A percentile compares a stretch with the other conserved stretches of the same genome.
Conservation (phyloP, 2,888 invertebrate genomes). For the Pyrrhosoma nymphula region DNA sequence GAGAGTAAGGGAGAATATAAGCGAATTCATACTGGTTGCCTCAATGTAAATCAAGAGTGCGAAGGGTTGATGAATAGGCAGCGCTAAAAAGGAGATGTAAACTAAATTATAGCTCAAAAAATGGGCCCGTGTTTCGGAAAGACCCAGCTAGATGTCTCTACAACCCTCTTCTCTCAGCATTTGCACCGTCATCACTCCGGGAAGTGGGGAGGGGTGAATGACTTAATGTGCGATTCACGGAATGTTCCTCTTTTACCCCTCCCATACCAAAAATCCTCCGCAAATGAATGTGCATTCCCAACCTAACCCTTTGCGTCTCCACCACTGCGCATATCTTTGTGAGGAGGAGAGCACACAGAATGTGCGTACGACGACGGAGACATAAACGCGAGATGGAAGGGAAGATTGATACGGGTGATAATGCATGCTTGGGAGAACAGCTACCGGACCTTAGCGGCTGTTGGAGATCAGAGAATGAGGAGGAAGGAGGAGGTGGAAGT, state of each 20-base stretch:
- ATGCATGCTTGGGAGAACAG: conserved; percentile 34
- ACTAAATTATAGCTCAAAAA: conserved; percentile 37
- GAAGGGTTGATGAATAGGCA: neutral
- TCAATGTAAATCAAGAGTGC: neutral
- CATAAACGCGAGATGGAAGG: conserved; percentile 2
- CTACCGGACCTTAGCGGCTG: conserved; percentile 25
- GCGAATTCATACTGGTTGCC: neutral
- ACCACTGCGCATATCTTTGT: neutral
- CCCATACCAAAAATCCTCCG: neutral
- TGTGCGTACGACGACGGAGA: neutral
- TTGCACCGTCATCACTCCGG: neutral
- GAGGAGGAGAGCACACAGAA: neutral
- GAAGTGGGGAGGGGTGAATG: neutral
- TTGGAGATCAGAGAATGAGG: neutral
- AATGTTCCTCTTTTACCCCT: neutral
- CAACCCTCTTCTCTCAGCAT: neutral
- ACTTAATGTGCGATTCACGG: conserved; percentile 31
- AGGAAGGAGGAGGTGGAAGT: neutral
- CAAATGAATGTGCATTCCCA: neutral
- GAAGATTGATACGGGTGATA: conserved; percentile 57
- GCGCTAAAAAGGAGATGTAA: neutral
- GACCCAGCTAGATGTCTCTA: neutral
- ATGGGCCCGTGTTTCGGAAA: conserved; percentile 30
- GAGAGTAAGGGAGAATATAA: neutral
- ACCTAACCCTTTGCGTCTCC: neutral